phyloP scores from a whole-genome alignment of 2,797 vertebrate genomes.

The Mionectes olivaceus region DNA sequence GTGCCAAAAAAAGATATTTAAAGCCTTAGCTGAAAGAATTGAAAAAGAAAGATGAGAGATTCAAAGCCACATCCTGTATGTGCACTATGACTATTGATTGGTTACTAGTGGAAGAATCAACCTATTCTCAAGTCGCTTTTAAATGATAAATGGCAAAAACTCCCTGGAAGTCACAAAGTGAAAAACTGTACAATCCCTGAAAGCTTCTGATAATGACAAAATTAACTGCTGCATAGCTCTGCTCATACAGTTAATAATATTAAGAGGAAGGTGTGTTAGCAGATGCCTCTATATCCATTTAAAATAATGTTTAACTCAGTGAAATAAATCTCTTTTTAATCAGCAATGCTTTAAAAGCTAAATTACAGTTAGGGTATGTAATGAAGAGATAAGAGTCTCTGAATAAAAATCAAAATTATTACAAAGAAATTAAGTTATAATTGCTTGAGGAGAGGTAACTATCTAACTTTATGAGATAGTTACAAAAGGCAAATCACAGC shows the following conservation, averaged over 20 bases:
- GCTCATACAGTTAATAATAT: not conserved
- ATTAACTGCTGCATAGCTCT: not conserved
- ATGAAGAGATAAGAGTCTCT: constrained; percentile 41
- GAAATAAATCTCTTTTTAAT: constrained; percentile 58
- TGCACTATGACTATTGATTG: not conserved
- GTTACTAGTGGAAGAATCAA: not conserved
- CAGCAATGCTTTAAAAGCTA: constrained; percentile 34
- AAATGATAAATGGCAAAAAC: not conserved
- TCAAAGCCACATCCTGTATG: not conserved
- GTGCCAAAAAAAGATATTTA: not conserved
- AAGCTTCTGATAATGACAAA: not conserved
- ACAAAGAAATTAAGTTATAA: constrained; percentile 49
- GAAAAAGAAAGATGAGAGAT: not conserved
- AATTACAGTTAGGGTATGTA: constrained; percentile 15
- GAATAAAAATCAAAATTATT: constrained; percentile 55
- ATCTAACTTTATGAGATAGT: constrained; percentile 9
- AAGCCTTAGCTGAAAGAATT: not conserved
- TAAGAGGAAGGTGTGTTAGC: not conserved
- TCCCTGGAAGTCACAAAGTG: not conserved
- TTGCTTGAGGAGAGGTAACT: constrained; percentile 36
- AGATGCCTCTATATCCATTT: not conserved
- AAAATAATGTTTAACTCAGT: not conserved
- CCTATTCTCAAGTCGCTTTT: not conserved
- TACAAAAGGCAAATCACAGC: not conserved
- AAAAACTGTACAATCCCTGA: not conserved